These are phyloP conservation scores for Tetragonula carbonaria DNA, from an alignment of 2,888 invertebrate genomes.

Conservation along the genomic window DNA sequence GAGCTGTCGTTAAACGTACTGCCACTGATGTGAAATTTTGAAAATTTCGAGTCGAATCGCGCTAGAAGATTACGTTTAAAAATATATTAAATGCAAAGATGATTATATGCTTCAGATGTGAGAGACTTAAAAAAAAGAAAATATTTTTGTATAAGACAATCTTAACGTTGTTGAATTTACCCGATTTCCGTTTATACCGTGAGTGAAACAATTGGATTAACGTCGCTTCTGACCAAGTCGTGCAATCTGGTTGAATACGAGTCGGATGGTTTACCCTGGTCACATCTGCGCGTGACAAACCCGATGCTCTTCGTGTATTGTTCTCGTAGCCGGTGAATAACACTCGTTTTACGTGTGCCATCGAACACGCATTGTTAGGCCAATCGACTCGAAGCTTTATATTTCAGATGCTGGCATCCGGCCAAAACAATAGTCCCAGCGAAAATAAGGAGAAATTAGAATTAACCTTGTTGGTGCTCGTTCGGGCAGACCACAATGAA, in stretches of 20 bases:
- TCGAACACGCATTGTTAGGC: not conserved
- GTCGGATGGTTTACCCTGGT: constrained; percentile 9
- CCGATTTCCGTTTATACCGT: constrained; percentile 3
- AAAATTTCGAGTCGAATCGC: too few species aligned
- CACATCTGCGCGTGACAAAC: constrained; percentile 39
- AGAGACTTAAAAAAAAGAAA: not conserved
- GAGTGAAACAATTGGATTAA: constrained; percentile 22
- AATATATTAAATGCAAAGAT: not conserved
- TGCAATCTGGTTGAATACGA: constrained; percentile 19
- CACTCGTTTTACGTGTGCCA: constrained; percentile 12
- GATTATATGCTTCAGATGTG: not conserved
- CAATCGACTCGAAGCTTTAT: constrained; percentile 1
- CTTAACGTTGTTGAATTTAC: constrained; percentile 1
- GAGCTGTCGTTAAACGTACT: too few species aligned
- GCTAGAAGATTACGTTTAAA: too few species aligned
- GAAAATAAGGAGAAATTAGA: not conserved
- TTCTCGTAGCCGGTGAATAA: constrained; percentile 17
- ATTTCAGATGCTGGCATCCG: not conserved
- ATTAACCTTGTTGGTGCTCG: not conserved
- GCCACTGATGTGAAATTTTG: too few species aligned
- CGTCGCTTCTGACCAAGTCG: constrained; percentile 21
- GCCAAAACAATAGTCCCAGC: too few species aligned
- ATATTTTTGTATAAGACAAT: too few species aligned
- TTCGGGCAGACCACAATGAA: not conserved
- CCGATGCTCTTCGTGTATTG: constrained; percentile 8